A percentile compares a stretch with the other conserved stretches of the same genome.
Conservation (phyloP, 1,140 invertebrate species). For the Lanistes nyassanus region DNA sequence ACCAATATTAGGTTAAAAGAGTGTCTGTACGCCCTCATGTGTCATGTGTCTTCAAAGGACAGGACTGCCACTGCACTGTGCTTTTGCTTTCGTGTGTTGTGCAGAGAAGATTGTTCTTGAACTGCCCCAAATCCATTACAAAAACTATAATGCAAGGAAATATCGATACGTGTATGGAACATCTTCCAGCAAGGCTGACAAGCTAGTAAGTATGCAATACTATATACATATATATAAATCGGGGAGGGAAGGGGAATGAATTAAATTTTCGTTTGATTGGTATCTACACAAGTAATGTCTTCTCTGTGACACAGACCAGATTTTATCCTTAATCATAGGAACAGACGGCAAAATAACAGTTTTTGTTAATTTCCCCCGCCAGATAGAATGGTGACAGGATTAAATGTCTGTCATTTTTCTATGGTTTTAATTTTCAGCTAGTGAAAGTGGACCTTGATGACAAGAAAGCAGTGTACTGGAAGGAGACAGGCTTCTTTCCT, state of each 20-base stretch:
- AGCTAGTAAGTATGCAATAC: conserved; percentile 54
- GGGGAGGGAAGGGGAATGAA: too few relatives aligned
- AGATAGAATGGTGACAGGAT: neutral
- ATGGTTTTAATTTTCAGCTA: neutral
- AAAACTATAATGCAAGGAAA: conserved; percentile 72
- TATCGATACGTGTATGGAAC: conserved; percentile 86
- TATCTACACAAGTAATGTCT: too few relatives aligned
- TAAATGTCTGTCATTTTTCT: neutral
- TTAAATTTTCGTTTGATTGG: too few relatives aligned
- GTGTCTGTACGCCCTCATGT: too few relatives aligned
- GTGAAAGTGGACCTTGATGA: conserved; percentile 9
- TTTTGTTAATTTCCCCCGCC: too few relatives aligned
- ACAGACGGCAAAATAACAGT: neutral
- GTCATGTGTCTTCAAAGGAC: too few relatives aligned
- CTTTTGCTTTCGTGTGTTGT: neutral
- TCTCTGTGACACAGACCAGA: too few relatives aligned
- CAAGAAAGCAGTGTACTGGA: conserved; percentile 9
- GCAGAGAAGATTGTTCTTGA: conserved; percentile 32
- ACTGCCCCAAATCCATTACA: conserved; percentile 82
- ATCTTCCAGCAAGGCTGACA: conserved; percentile 44
- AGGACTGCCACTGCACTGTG: too few relatives aligned
- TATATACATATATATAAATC: too few relatives aligned
- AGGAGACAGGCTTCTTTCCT: conserved; percentile 2
- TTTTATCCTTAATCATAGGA: neutral
- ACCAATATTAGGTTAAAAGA: too few relatives aligned